Conservation (phyloP, 2,113 vertebrate genomes). For the Falco punctatus region DNA sequence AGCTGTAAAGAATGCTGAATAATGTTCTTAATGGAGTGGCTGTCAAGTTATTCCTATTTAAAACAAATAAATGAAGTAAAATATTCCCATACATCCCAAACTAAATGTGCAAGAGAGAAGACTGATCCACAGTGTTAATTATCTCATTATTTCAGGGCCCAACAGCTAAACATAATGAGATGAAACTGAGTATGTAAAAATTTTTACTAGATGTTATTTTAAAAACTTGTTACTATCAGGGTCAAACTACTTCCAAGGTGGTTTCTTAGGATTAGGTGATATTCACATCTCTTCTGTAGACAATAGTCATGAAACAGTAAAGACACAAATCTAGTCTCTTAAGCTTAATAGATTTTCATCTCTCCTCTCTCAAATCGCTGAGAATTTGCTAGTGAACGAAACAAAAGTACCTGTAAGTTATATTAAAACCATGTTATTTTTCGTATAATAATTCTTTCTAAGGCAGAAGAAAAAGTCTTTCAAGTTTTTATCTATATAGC, state of each 20-base stretch:
- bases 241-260: background rate
- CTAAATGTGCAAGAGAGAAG: background rate
- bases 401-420: background rate
- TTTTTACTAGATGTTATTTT: background rate
- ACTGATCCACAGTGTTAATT: background rate
- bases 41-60: background rate
- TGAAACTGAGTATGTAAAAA: background rate
- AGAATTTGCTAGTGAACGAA: background rate
- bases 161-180: background rate
- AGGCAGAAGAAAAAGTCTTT: background rate
- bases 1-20: background rate
- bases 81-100: background rate
- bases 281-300: background rate
- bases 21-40: background rate
- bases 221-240: background rate
- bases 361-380: background rate
- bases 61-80: slow-evolving; percentile 12
- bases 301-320: background rate
- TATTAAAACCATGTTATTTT: background rate
- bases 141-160: background rate
- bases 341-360: background rate
- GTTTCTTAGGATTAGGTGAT: background rate
- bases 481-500: background rate
- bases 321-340: background rate
- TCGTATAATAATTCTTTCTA: background rate